These are phyloP conservation scores for Rhadinocentrus ornatus DNA, from an alignment of 2,797 vertebrate genomes.

Conservation along the genomic window DNA sequence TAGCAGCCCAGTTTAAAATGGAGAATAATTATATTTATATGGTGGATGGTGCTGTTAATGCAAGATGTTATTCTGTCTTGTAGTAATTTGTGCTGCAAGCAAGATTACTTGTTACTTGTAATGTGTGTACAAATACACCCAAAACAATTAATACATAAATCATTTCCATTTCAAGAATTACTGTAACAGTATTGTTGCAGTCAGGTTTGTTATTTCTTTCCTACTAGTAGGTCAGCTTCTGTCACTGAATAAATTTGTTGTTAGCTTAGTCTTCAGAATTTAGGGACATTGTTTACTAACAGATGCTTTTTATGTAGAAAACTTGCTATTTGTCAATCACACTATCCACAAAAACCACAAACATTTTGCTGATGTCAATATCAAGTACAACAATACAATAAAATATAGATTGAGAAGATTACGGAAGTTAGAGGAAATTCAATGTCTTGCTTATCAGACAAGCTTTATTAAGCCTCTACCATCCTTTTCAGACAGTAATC, in stretches of 20 bases:
- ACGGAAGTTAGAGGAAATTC: slow-evolving; percentile 55
- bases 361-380: slow-evolving; percentile 31
- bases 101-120: no score
- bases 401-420: slow-evolving; percentile 45
- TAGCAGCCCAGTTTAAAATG: no score
- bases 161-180: no score
- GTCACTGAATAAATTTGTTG: not conserved
- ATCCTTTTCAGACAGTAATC: slow-evolving; percentile 55
- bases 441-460: slow-evolving; percentile 51
- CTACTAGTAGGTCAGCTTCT: no score
- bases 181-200: no score
- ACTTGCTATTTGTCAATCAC: not conserved
- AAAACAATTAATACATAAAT: no score
- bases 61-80: no score
- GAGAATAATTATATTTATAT: no score
- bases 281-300: slow-evolving; percentile 9
- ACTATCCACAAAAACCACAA: slow-evolving; percentile 4
- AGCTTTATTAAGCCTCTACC: slow-evolving; percentile 19
- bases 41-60: no score
- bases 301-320: not conserved
- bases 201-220: no score
- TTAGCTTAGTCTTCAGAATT: not conserved
- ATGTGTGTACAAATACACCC: no score
- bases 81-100: no score
- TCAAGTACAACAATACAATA: not conserved